Evolutionary conservation across 1,140 invertebrate genomes (phyloP).

Genomic region (Coelopa frigida): DNA sequence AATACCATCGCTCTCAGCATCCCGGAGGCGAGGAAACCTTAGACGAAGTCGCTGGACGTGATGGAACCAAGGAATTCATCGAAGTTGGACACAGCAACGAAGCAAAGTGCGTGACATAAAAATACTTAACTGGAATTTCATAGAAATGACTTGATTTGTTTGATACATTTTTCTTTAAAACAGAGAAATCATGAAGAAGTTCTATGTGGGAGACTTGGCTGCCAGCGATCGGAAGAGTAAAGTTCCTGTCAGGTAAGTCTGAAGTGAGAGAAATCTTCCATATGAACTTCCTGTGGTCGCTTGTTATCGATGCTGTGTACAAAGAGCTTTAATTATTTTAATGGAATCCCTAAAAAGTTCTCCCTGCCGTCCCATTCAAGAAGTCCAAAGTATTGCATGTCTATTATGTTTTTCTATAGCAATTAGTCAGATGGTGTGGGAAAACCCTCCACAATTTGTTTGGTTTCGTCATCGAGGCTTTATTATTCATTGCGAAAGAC

Average conservation of each 20-base stretch:
- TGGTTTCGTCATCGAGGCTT: too few species aligned
- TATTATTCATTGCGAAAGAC: too few species aligned
- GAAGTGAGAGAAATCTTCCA: too few species aligned
- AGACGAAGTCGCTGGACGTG: constrained; percentile 65
- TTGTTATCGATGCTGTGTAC: too few species aligned
- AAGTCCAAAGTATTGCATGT: too few species aligned
- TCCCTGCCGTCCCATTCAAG: too few species aligned
- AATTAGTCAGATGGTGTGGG: too few species aligned
- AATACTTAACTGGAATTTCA: neutral
- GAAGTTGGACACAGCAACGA: constrained; percentile 81
- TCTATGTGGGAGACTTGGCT: constrained; percentile 69
- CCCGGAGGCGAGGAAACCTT: constrained; percentile 80
- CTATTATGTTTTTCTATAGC: too few species aligned
- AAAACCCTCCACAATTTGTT: too few species aligned
- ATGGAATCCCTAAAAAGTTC: too few species aligned
- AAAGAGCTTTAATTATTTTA: too few species aligned
- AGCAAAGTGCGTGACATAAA: constrained; percentile 55
- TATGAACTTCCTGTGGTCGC: too few species aligned
- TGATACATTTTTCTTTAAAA: constrained; percentile 17
- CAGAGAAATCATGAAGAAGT: constrained; percentile 79
- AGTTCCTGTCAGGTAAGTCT: constrained; percentile 26
- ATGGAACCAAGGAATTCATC: constrained; percentile 73
- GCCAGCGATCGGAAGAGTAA: constrained; percentile 30
- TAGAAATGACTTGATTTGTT: neutral
- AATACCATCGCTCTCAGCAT: constrained; percentile 50